Evolutionary conservation across 2,888 invertebrate species (phyloP), one percentile per base, ranked within the genome.

Genomic region (Cheiracanthium punctorium): DNA sequence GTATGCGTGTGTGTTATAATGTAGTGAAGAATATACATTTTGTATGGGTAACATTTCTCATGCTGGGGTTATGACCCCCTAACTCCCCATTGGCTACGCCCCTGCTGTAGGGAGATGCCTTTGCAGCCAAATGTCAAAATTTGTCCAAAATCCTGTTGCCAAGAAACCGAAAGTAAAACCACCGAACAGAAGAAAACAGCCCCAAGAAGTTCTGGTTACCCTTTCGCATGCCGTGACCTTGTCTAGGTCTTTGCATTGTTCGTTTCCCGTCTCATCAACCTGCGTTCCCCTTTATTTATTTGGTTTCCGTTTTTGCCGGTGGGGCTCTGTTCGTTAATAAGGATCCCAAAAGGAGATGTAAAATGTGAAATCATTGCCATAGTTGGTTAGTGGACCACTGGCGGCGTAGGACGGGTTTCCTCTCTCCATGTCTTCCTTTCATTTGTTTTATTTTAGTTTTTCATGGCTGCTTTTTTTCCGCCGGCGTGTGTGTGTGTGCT

Each of bases 381-480:
- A 58, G 58, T 58, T 58, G 58, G 58, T 58, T 58, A 24, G 24
- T 58, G 24, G 58, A 58, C 58, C 58, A 24, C 58, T 24, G 58
- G 12, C 24, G 24, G 58, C 24, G 58, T 7, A 58, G 24, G 58
- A 58, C 58, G 58, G 12, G 24, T 58, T 58, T 58, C 58, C 24
- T 58, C 58, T 58, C 4, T 24, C 20, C 20, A 4, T 24, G 24
- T 24, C 58, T 24, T 58, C 10, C 24, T 58, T n/a, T n/a, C n/a
- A n/a, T n/a, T n/a, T n/a, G n/a, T n/a, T n/a, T n/a, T n/a, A n/a
- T n/a, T n/a, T n/a, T n/a, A n/a, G n/a, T n/a, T n/a, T n/a, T n/a
- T n/a, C n/a, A n/a, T n/a, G n/a, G 24, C 58, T 58, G 58, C 24
- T 58, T 24, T 58, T 37, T 37, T 58, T 58, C 24, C 24, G 20